A percentile compares a stretch with the other conserved stretches of the same genome.
phyloP scores from a whole-genome alignment of 2,888 invertebrate species.

The Lithosia quadra region DNA sequence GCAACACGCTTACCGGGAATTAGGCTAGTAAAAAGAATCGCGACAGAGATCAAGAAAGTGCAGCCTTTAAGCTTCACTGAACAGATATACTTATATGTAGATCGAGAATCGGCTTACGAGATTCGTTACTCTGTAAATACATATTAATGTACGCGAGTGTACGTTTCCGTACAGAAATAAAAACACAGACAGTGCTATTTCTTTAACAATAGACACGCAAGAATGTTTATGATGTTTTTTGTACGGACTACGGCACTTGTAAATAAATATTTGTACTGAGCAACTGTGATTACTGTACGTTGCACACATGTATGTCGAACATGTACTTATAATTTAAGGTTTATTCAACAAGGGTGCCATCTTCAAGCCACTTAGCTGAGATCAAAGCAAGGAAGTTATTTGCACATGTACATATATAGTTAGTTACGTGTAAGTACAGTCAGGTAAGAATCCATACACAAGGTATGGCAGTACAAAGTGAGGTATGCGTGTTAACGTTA shows the following conservation, averaged over 20 bases:
- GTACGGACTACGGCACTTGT: conserved; percentile 53
- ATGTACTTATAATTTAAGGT: conserved; percentile 5
- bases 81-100: conserved; percentile 45
- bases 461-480: neutral
- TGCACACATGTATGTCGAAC: neutral
- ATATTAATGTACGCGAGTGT: conserved; percentile 50
- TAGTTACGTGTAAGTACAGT: neutral
- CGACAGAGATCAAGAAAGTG: conserved; percentile 37
- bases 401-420: neutral
- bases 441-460: neutral
- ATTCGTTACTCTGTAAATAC: conserved; percentile 44
- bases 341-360: conserved; percentile 21
- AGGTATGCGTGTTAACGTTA: neutral
- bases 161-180: conserved; percentile 56
- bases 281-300: neutral
- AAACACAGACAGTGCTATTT: conserved; percentile 58
- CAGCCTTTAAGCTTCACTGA: conserved; percentile 48
- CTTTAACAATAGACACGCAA: conserved; percentile 65
- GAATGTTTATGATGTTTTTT: conserved; percentile 71
- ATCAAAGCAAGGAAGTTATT: conserved; percentile 37
- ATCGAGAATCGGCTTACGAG: conserved; percentile 45
- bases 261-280: conserved; percentile 57
- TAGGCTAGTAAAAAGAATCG: conserved; percentile 32
- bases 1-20: conserved; percentile 32
- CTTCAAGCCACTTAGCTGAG: conserved; percentile 26